Evolutionary conservation across 2,797 vertebrate genomes (phyloP).

Genomic region (Muscicapa striata): DNA sequence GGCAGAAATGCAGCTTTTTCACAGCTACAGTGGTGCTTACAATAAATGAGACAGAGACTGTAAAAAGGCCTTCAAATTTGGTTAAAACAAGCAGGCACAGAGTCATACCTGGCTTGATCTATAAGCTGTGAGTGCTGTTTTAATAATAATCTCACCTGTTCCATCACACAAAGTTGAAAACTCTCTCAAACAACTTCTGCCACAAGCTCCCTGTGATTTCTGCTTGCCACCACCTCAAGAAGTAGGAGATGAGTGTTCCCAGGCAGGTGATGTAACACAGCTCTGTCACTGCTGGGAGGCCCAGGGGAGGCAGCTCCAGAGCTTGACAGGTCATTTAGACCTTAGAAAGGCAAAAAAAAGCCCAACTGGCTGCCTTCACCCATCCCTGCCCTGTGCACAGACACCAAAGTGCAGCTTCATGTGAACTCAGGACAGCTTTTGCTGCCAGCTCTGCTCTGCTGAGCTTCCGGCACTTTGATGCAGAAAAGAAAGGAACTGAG

Average conservation of each 20-base stretch:
- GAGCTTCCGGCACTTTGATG: neutral
- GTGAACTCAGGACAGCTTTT: neutral
- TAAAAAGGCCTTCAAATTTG: neutral
- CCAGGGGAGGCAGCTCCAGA: neutral
- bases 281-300: neutral
- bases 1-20: neutral
- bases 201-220: neutral
- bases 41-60: neutral
- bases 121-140: neutral
- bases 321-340: neutral
- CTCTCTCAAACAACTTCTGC: neutral
- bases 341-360: neutral
- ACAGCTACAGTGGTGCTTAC: neutral
- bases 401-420: neutral
- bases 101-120: neutral
- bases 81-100: neutral
- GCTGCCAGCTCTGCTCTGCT: neutral
- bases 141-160: neutral
- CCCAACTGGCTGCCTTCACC: neutral
- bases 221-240: neutral
- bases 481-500: neutral
- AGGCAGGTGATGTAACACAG: neutral
- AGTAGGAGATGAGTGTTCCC: rapidly evolving
- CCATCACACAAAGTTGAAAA: neutral
- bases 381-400: neutral